A percentile compares a stretch with the other conserved stretches of the same genome.
phyloP scores from a whole-genome alignment of 2,113 vertebrate species.

The Cryptomyrus ogoouensis region DNA sequence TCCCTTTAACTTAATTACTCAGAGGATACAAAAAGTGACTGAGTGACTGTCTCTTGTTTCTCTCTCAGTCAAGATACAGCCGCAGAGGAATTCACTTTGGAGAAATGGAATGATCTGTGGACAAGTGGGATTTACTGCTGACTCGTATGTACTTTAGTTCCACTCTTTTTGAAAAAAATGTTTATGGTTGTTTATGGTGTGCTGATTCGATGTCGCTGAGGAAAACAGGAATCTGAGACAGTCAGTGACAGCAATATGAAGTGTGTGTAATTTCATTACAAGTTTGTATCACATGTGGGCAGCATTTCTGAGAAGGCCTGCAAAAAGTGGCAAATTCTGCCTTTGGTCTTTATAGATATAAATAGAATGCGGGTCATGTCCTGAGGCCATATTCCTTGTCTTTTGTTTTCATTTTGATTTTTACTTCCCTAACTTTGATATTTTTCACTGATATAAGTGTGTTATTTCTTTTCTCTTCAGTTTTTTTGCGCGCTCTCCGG shows the following conservation, averaged over 20 bases:
- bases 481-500: too few species aligned
- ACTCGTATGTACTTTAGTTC: constrained; percentile 9
- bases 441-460: too few species aligned
- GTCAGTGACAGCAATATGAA: neutral
- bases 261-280: neutral
- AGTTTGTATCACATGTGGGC: neutral
- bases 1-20: constrained; percentile 47
- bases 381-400: too few species aligned
- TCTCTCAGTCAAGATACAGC: too few species aligned
- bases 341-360: neutral
- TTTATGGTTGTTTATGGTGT: neutral
- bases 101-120: neutral
- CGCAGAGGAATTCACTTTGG: neutral
- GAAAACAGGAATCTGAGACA: neutral
- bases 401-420: too few species aligned
- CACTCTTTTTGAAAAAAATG: neutral
- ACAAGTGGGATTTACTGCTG: neutral
- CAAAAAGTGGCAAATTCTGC: neutral
- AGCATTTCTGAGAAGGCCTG: neutral
- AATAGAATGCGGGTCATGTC: neutral
- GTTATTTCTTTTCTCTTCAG: too few species aligned
- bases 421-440: too few species aligned
- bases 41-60: constrained; percentile 14
- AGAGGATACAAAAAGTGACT: constrained; percentile 33
- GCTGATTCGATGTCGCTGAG: neutral